Conservation (phyloP, 2,888 invertebrate species). For the Callosobruchus maculatus region DNA sequence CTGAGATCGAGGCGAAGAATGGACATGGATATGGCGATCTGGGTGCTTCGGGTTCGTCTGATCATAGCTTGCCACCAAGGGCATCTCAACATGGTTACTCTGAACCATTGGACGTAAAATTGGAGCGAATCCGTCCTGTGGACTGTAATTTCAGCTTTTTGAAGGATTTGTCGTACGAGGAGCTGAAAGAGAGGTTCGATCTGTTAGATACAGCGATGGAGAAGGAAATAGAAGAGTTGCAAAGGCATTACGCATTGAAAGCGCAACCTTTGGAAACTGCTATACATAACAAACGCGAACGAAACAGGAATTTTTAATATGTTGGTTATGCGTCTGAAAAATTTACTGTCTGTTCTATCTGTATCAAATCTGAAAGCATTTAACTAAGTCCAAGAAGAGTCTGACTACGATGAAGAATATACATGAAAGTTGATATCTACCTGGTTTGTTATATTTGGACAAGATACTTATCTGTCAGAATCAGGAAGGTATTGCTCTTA, state of each 20-base stretch:
- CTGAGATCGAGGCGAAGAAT: constrained; percentile 15
- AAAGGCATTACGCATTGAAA: constrained; percentile 92
- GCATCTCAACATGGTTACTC: constrained; percentile 12
- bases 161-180: constrained; percentile 53
- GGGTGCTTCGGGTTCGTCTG: neutral
- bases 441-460: too few relatives aligned
- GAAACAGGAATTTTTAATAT: constrained; percentile 31
- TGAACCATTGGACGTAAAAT: constrained; percentile 29
- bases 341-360: too few relatives aligned
- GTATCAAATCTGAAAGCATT: too few relatives aligned
- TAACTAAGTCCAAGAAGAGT: too few relatives aligned
- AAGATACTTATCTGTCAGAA: too few relatives aligned
- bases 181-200: constrained; percentile 87
- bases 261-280: constrained; percentile 77
- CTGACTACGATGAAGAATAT: too few relatives aligned
- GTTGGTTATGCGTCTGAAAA: too few relatives aligned
- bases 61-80: constrained; percentile 4
- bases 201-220: constrained; percentile 98
- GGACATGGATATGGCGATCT: neutral
- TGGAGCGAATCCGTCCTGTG: constrained; percentile 29
- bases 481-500: too few relatives aligned
- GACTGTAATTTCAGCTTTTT: constrained; percentile 32
- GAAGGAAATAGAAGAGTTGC: constrained; percentile 92
- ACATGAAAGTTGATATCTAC: too few relatives aligned
- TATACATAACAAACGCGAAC: constrained; percentile 31